phyloP scores from a whole-genome alignment of 2,113 vertebrate species.

The Limanda limanda region DNA sequence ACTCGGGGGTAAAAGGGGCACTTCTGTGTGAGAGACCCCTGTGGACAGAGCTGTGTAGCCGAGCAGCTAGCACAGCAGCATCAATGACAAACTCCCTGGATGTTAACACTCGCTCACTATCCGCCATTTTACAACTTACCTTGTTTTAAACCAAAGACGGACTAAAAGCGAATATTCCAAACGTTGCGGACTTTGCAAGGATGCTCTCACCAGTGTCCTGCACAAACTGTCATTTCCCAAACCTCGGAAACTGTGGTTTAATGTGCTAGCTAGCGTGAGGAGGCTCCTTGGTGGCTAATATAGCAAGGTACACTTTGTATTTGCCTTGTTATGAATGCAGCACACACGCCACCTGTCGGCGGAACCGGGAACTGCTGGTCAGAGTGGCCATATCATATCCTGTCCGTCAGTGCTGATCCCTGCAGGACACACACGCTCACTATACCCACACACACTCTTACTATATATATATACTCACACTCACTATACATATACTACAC shows the following conservation, averaged over 20 bases:
- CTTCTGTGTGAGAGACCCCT: background rate
- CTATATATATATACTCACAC: background rate
- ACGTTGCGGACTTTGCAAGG: conserved; percentile 37
- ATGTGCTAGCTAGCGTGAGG: conserved; percentile 43
- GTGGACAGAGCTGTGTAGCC: background rate
- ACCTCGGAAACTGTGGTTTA: conserved; percentile 24
- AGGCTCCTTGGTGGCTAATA: conserved; percentile 65
- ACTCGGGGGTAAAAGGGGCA: background rate
- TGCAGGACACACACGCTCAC: background rate
- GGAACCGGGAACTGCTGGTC: conserved; percentile 14
- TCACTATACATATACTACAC: background rate
- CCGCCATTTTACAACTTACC: conserved; percentile 80
- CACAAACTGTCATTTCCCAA: conserved; percentile 43
- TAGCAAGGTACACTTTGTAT: conserved; percentile 71
- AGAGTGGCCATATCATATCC: background rate
- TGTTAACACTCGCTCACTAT: conserved; percentile 66
- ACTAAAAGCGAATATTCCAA: conserved; percentile 47
- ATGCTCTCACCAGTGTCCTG: conserved; percentile 24
- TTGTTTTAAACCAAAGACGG: conserved; percentile 70
- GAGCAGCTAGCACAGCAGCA: conserved; percentile 24
- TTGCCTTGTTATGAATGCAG: conserved; percentile 53
- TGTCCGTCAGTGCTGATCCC: conserved; percentile 3
- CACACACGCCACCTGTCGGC: conserved; percentile 71
- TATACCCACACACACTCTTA: background rate
- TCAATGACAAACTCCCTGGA: conserved; percentile 66